Evolutionary conservation across 2,888 invertebrate species (phyloP).

Genomic region (Psylliodes chrysocephalus): DNA sequence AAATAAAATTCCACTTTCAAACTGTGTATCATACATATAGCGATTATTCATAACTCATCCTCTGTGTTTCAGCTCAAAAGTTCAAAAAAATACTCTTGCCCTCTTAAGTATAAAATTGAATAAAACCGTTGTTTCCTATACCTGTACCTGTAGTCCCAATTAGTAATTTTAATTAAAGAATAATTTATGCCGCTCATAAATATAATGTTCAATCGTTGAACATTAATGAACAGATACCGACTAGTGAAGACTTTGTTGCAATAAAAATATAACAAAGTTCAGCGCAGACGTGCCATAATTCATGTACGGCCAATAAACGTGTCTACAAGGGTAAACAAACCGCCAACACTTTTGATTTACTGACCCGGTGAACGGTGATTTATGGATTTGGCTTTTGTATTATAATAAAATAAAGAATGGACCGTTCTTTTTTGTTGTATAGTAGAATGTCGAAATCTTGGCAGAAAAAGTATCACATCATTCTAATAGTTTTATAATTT

Average conservation of each 20-base stretch:
- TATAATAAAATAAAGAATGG: conserved; percentile 1
- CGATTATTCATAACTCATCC: no score
- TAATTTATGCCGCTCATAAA: conserved; percentile 45
- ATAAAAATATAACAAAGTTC: conserved; percentile 55
- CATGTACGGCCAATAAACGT: conserved; percentile 55
- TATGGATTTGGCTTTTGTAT: conserved; percentile 24
- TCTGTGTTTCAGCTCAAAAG: no score
- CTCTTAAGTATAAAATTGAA: no score
- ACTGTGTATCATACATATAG: no score
- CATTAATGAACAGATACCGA: conserved; percentile 46
- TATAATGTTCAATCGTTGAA: conserved; percentile 41
- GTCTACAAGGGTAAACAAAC: conserved; percentile 57
- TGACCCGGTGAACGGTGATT: conserved; percentile 42
- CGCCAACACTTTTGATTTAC: conserved; percentile 54
- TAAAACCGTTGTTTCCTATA: no score
- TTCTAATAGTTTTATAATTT: no score
- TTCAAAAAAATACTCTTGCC: no score
- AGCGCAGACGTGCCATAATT: conserved; percentile 53
- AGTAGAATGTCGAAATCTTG: no score
- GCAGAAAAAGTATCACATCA: no score
- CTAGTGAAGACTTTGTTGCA: conserved; percentile 50
- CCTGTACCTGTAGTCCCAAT: conserved; percentile 36
- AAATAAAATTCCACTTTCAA: no score
- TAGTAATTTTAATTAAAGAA: conserved; percentile 48
- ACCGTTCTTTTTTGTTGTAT: no score